Percentiles rank a stretch among this genome's conserved stretches.
phyloP scores from a whole-genome alignment of 2,797 vertebrate genomes.

The Manis pentadactyla region DNA sequence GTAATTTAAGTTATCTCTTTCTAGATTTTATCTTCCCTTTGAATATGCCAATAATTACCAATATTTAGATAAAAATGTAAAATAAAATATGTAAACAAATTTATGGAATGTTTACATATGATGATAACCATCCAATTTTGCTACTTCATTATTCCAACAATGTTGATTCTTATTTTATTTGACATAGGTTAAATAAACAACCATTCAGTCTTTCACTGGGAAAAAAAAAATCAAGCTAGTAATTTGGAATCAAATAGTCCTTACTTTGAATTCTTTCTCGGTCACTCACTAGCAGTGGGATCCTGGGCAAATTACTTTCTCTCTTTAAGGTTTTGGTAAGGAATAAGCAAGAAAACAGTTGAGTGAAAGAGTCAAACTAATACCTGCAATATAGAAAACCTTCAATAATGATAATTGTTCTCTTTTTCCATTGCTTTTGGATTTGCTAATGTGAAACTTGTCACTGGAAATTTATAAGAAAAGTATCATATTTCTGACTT shows the following conservation, averaged over 20 bases:
- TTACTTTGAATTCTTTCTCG: neutral
- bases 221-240: neutral
- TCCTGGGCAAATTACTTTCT: neutral
- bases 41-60: neutral
- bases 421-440: neutral
- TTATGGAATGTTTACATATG: neutral
- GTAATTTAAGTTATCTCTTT: neutral
- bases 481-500: neutral
- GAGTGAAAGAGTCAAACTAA: neutral
- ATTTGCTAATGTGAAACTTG: neutral
- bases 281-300: neutral
- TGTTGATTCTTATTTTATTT: neutral
- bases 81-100: neutral
- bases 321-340: neutral
- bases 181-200: neutral
- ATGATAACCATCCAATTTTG: neutral
- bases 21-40: neutral
- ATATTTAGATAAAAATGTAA: neutral
- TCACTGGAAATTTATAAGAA: neutral
- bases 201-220: neutral
- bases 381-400: neutral
- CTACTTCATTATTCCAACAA: neutral
- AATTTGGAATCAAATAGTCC: neutral
- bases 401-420: neutral
- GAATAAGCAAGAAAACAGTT: neutral